These are phyloP conservation scores for Hemiprocne comata DNA, from an alignment of 2,113 vertebrate genomes.

Conservation along the genomic window DNA sequence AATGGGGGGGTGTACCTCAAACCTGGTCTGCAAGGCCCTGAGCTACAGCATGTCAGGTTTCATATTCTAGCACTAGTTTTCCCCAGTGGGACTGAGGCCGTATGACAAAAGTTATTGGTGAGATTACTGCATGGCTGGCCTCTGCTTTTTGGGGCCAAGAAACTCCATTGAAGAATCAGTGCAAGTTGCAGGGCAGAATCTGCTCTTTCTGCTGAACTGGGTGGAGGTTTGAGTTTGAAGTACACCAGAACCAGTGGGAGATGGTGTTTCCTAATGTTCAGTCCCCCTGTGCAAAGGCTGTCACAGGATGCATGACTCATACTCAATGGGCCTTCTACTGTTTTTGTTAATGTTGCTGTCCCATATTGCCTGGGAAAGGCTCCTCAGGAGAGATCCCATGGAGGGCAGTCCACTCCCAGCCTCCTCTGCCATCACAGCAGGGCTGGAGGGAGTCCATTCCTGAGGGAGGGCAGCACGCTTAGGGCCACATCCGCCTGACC, in stretches of 20 bases:
- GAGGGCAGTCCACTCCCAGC: fast-evolving
- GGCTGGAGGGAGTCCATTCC: fast-evolving
- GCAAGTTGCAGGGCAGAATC: not conserved
- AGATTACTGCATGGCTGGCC: not conserved
- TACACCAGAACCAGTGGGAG: not conserved
- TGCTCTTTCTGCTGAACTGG: not conserved
- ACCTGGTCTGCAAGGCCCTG: not conserved
- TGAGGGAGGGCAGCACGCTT: not conserved
- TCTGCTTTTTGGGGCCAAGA: not conserved
- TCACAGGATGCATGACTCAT: not conserved
- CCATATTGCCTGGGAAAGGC: not conserved
- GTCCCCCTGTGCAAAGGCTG: not conserved
- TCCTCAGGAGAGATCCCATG: not conserved
- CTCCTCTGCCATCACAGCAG: fast-evolving
- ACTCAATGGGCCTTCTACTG: not conserved
- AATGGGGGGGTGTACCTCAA: not conserved
- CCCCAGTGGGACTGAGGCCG: not conserved
- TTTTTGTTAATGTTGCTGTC: not conserved
- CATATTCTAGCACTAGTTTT: not conserved
- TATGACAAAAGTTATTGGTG: not conserved
- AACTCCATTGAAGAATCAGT: not conserved
- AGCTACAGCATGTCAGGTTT: not conserved
- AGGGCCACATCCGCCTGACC: not conserved
- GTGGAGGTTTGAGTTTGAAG: not conserved
- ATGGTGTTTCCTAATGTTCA: not conserved